Conservation (phyloP, 2,888 invertebrate species). For the Leptinotarsa rubiginosa region DNA sequence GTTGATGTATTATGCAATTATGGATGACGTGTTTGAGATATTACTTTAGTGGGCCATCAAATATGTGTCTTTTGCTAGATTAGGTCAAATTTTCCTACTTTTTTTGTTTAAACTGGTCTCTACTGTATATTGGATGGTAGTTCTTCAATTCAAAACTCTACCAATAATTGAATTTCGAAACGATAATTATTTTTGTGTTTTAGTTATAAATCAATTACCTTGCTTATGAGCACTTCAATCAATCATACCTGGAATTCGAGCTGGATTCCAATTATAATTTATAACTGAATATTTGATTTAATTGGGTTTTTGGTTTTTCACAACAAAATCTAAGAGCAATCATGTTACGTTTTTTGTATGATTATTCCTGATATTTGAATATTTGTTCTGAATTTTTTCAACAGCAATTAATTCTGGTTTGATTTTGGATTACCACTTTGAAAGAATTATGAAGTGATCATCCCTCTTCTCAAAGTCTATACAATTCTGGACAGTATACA, state of each 20-base stretch:
- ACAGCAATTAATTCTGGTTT: background rate
- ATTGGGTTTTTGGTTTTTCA: background rate
- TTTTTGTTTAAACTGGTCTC: too few relatives aligned
- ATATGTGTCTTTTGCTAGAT: too few relatives aligned
- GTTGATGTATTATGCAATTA: too few relatives aligned
- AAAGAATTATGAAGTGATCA: too few relatives aligned
- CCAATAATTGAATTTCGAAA: background rate
- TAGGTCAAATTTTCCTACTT: too few relatives aligned
- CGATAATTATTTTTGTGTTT: conserved; percentile 1
- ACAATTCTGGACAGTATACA: too few relatives aligned
- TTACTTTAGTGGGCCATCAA: too few relatives aligned
- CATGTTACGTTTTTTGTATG: too few relatives aligned
- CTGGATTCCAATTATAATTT: conserved; percentile 4
- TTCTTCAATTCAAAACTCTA: background rate
- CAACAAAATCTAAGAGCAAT: background rate
- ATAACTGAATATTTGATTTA: background rate
- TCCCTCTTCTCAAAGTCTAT: too few relatives aligned
- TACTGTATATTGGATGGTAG: background rate
- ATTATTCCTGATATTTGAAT: too few relatives aligned
- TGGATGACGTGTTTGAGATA: too few relatives aligned
- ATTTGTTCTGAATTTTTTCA: background rate
- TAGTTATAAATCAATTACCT: background rate
- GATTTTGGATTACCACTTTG: too few relatives aligned
- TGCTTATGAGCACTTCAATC: conserved; percentile 1
- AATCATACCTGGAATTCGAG: background rate